Evolutionary conservation across 2,113 vertebrate species (phyloP), one percentile per base, ranked within the genome.

Genomic region (Candoia aspera): DNA sequence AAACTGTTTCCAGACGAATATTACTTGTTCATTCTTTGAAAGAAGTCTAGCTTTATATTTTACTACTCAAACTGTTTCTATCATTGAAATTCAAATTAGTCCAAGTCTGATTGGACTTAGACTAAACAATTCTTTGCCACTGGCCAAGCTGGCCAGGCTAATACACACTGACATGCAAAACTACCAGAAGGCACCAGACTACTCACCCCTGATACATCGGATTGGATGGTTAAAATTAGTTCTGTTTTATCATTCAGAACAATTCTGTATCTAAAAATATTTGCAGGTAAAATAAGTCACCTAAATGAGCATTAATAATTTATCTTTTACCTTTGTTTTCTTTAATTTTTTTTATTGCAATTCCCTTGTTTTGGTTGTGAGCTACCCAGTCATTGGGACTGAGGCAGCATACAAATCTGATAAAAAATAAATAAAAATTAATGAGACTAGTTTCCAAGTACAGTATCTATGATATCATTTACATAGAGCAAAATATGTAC

Each of bases 61-160:
- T 93, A 95, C 91, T 92, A 89, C 92, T 85, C 94, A 95, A 95
- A 84, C 33, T 88, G 73, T 49, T 86, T 93, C 91, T 93, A 15
- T 9, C 86, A 54, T 88, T 92, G 92, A 95, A 54, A 93, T 92
- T 90, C 93, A 93, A 96, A 96, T 95, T 95, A 95, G 95, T 92
- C 93, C 89, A 94, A 91, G 91, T 64, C 24, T 92, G 95, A 13
- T 73, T 73, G 33, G 93, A 68, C 4, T 68, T 33, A 68, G 91
- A 94, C 54, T 29, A 86, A 86, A 54, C 49, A 54, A 9, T 49
- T 5, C 49, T 49, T 49, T 49, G 49, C 49, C 49, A 49, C 49
- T 42, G 62, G 11, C 62, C 62, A 68, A 68, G 62, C 29, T 68
- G 24, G 26, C 54, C 4, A n/a, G 29, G 29, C 29, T 64, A 64